Evolutionary conservation across 2,888 invertebrate species (phyloP).

Genomic region (Clivina fossor): DNA sequence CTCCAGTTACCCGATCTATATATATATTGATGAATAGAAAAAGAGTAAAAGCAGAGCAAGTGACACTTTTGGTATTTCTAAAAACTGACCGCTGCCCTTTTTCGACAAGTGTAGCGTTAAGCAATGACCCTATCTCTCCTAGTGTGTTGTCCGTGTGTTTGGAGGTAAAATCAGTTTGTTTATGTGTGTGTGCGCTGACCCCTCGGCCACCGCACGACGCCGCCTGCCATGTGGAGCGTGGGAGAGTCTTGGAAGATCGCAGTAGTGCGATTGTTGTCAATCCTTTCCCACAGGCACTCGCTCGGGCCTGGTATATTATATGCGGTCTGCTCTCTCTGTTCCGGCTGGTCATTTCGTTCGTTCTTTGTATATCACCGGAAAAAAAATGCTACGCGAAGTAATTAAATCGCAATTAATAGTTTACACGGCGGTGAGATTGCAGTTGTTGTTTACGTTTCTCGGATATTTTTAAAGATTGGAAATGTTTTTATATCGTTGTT

Average conservation of each 20-base stretch:
- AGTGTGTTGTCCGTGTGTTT: not conserved
- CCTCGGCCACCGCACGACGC: slow-evolving; percentile 44
- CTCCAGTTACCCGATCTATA: too few relatives aligned
- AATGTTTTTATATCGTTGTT: too few relatives aligned
- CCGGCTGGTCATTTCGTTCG: slow-evolving; percentile 9
- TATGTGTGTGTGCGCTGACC: slow-evolving; percentile 25
- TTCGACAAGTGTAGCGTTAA: slow-evolving; percentile 29
- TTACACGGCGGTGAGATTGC: too few relatives aligned
- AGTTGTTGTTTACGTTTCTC: too few relatives aligned
- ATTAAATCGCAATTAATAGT: slow-evolving; percentile 25
- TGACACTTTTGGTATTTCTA: slow-evolving; percentile 1
- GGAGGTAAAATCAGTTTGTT: not conserved
- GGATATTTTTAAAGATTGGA: too few relatives aligned
- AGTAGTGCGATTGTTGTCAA: slow-evolving; percentile 31
- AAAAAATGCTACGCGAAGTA: slow-evolving; percentile 12
- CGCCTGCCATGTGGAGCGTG: slow-evolving; percentile 57
- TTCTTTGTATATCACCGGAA: slow-evolving; percentile 26
- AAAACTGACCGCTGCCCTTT: slow-evolving; percentile 15
- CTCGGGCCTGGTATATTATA: too few relatives aligned
- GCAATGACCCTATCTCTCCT: slow-evolving; percentile 12
- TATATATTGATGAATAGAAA: too few relatives aligned
- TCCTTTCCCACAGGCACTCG: slow-evolving; percentile 25
- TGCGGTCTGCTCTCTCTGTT: too few relatives aligned
- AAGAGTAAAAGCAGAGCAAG: too few relatives aligned
- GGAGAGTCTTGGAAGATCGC: slow-evolving; percentile 51